Evolutionary conservation across 2,113 vertebrate genomes (phyloP).

Genomic region (Echinops telfairi): DNA sequence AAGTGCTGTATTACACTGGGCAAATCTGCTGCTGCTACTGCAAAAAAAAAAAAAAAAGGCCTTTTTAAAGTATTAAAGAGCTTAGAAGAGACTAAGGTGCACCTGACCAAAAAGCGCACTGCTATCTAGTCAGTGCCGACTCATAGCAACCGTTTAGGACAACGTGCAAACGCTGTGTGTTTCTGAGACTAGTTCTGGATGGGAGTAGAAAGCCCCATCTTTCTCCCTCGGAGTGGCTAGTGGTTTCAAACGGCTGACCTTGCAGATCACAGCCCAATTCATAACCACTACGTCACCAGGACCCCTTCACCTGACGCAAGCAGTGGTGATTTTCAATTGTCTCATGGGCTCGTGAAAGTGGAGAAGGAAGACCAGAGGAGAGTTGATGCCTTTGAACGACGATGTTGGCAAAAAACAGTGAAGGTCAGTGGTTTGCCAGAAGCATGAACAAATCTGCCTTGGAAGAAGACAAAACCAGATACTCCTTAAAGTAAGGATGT

Average conservation of each 20-base stretch:
- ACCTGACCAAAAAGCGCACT: no score
- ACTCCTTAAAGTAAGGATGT: neutral
- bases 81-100: no score
- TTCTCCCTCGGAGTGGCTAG: no score
- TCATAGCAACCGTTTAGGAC: no score
- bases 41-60: neutral
- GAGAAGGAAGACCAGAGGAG: no score
- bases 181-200: no score
- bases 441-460: neutral
- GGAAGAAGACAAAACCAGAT: neutral
- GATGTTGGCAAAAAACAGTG: neutral
- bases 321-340: neutral
- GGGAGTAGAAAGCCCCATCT: no score
- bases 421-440: neutral
- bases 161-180: no score
- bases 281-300: no score
- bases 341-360: neutral
- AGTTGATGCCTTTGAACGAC: neutral
- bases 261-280: no score
- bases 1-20: neutral
- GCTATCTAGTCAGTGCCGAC: no score
- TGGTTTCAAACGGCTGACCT: no score
- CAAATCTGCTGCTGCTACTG: neutral
- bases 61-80: neutral
- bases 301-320: neutral